Evolutionary conservation across 2,888 invertebrate genomes (phyloP).

Genomic region (Spodoptera exigua): DNA sequence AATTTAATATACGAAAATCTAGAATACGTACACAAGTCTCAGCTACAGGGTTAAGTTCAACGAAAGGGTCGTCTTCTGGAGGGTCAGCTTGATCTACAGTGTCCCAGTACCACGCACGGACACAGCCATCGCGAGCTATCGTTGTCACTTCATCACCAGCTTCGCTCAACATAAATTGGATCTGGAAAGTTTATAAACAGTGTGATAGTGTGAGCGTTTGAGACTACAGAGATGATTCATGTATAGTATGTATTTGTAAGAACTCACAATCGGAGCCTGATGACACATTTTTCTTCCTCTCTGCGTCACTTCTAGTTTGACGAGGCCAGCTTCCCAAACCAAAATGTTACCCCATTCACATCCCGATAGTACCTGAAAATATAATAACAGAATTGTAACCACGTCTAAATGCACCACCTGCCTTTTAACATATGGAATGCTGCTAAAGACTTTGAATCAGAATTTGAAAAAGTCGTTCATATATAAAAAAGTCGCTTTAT

Average conservation of each 20-base stretch:
- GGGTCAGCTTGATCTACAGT: slow-evolving; percentile 96
- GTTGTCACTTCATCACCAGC: slow-evolving; percentile 85
- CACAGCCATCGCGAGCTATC: slow-evolving; percentile 92
- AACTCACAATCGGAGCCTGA: slow-evolving; percentile 90
- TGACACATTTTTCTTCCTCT: slow-evolving; percentile 93
- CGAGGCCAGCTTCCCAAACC: slow-evolving; percentile 96
- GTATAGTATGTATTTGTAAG: too few relatives aligned
- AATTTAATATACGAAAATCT: too few relatives aligned
- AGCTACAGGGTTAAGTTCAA: slow-evolving; percentile 96
- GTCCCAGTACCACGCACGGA: slow-evolving; percentile 97
- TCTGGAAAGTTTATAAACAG: slow-evolving; percentile 63
- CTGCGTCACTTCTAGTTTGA: slow-evolving; percentile 94
- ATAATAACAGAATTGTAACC: slow-evolving; percentile 1
- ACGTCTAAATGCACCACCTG: too few relatives aligned
- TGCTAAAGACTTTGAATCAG: too few relatives aligned
- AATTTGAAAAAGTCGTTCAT: too few relatives aligned
- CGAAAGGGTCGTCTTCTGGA: slow-evolving; percentile 93
- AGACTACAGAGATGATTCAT: neutral
- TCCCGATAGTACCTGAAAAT: slow-evolving; percentile 92
- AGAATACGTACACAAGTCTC: slow-evolving; percentile 90
- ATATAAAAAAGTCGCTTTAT: neutral
- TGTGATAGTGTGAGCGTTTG: neutral
- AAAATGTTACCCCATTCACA: slow-evolving; percentile 97
- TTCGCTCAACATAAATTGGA: slow-evolving; percentile 84
- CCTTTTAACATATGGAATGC: too few relatives aligned